phyloP scores from a whole-genome alignment of 2,888 invertebrate genomes.

The Cantharis rufa region DNA sequence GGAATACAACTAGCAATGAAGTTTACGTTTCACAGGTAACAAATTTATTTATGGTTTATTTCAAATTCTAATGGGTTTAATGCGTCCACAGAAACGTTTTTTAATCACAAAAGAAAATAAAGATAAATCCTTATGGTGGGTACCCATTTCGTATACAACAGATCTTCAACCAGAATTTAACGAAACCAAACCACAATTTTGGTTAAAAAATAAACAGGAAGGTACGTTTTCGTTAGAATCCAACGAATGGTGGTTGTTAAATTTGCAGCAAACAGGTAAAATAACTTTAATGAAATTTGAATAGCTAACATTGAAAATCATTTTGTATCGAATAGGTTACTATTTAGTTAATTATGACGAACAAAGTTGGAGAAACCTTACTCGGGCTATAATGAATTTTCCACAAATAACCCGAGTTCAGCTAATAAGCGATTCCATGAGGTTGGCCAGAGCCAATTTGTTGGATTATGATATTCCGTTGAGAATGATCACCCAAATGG shows the following conservation, averaged over 20 bases:
- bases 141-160: conserved; percentile 58
- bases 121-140: conserved; percentile 55
- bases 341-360: conserved; percentile 70
- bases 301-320: conserved; percentile 34
- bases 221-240: conserved; percentile 42
- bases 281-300: conserved; percentile 44
- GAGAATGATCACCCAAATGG: conserved; percentile 59
- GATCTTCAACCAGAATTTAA: conserved; percentile 45
- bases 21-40: conserved; percentile 55
- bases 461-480: conserved; percentile 63
- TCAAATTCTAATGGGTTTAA: not conserved
- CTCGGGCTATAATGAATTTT: conserved; percentile 58
- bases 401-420: conserved; percentile 68
- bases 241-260: conserved; percentile 67
- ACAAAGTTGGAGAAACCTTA: conserved; percentile 62
- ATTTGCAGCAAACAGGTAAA: conserved; percentile 66
- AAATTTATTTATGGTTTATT: not conserved
- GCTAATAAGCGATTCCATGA: conserved; percentile 70
- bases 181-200: conserved; percentile 55
- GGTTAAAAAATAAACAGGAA: conserved; percentile 57
- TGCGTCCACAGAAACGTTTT: conserved; percentile 46
- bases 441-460: conserved; percentile 62
- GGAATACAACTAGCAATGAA: conserved; percentile 52
- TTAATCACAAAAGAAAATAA: conserved; percentile 37
- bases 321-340: conserved; percentile 56